Percentiles rank a stretch among this genome's conserved stretches.
Evolutionary conservation across 2,113 vertebrate species (phyloP).

Genomic region (Istiophorus platypterus): DNA sequence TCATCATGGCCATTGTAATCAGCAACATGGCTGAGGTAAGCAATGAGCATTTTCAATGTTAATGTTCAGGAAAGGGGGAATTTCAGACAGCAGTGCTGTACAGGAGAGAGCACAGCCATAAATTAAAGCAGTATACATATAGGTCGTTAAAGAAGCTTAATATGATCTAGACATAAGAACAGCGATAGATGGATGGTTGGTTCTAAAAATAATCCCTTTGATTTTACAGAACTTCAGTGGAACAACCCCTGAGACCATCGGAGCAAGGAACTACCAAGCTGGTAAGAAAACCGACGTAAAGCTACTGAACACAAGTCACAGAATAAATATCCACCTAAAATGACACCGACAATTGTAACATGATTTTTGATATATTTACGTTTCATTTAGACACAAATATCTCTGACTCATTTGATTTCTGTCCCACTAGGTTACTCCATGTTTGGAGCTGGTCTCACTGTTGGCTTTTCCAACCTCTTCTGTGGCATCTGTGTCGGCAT

Average conservation of each 20-base stretch:
- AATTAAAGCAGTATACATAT: neutral
- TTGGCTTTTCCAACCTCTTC: constrained; percentile 98
- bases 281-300: constrained; percentile 81
- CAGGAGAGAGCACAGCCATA: neutral
- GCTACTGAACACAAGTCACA: neutral
- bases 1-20: constrained; percentile 99
- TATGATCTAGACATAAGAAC: neutral
- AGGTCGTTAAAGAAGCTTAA: neutral
- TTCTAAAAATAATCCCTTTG: constrained; percentile 21
- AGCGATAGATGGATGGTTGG: neutral
- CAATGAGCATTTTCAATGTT: neutral
- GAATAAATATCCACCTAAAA: neutral
- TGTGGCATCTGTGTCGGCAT: constrained; percentile 98
- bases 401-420: constrained; percentile 17
- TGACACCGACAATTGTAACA: neutral
- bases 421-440: constrained; percentile 92
- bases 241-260: constrained; percentile 92
- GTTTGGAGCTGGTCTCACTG: constrained; percentile 98
- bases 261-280: constrained; percentile 94
- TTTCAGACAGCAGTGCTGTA: neutral
- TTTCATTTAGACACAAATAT: neutral
- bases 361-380: neutral
- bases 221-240: constrained; percentile 88
- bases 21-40: constrained; percentile 98
- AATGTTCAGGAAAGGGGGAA: neutral